phyloP scores from a whole-genome alignment of 2,888 invertebrate genomes.

The Norana najaformis region DNA sequence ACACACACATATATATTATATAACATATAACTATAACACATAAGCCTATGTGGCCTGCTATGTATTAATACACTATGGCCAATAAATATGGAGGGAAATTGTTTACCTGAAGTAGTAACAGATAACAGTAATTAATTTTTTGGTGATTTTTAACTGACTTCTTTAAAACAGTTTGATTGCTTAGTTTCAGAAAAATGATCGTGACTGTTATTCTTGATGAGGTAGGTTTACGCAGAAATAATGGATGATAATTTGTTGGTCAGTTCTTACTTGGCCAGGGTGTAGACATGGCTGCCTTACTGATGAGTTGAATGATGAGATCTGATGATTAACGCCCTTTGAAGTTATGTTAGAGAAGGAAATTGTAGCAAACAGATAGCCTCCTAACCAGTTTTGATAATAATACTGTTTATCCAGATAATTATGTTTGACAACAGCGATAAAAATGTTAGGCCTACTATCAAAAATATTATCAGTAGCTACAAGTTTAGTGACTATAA shows the following conservation, averaged over 20 bases:
- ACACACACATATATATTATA: neutral
- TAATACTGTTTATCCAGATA: too few species aligned
- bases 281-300: neutral
- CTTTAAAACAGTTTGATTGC: neutral
- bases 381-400: neutral
- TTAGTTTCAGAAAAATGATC: neutral
- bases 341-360: neutral
- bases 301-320: neutral
- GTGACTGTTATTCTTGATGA: neutral
- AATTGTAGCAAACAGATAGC: neutral
- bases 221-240: neutral
- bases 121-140: too few species aligned
- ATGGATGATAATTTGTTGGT: neutral
- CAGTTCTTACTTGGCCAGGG: neutral
- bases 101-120: too few species aligned
- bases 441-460: neutral
- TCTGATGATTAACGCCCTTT: neutral
- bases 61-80: too few species aligned
- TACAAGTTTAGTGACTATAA: neutral
- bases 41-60: neutral
- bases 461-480: neutral
- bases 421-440: neutral
- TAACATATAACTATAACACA: too few species aligned
- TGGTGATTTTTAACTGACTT: too few species aligned
- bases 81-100: too few species aligned